Evolutionary conservation across 2,797 vertebrate genomes (phyloP), one percentile per base, ranked within the genome.

Genomic region (Takifugu rubripes): DNA sequence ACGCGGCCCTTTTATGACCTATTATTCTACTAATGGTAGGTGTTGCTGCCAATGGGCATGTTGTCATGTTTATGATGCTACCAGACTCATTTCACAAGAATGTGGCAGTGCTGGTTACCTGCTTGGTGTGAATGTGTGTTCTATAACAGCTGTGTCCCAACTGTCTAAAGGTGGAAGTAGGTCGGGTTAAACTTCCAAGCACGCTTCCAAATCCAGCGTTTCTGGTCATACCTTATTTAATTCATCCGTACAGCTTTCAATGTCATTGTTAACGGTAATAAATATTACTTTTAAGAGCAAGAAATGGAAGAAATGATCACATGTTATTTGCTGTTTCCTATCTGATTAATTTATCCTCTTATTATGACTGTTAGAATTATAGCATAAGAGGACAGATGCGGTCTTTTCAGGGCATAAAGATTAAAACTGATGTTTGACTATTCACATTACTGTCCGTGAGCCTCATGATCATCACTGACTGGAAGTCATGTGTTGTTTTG

Each of bases 401-500:
- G 21, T 26, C 14, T 53, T 45, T 1, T 21, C 45, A 27, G 7
- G 10, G 17, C 10, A 49, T 45, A 52, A 43, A 11, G 42, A 43
- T 53, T 48, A 54, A 16, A 26, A 49, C 10, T 14, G 25, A 56
- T 51, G 33, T 61, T 61, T 59, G 25, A 42, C 45, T 51, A 45
- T 58, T 59, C 56, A 53, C 33, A 16, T 29, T 54, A 62, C 51
- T 55, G 46, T 57, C 59, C 52, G 55, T 61, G 62, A 27, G 21
- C 33, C 56, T 70, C 69, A 25, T 49, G 62, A 56, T 52, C 66
- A 72, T 67, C 74, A 55, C 47, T 52, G 64, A 70, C 68, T 75
- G 51, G 68, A 74, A 63, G 79, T 76, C 84, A 74, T 78, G 80
- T 65, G 78, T 57, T 78, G 74, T 71, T 72, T 74, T 69, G 58